A percentile compares a stretch with the other conserved stretches of the same genome.
These are phyloP conservation scores for Platycheirus rosarum DNA, from an alignment of 2,888 invertebrate genomes.

Conservation along the genomic window DNA sequence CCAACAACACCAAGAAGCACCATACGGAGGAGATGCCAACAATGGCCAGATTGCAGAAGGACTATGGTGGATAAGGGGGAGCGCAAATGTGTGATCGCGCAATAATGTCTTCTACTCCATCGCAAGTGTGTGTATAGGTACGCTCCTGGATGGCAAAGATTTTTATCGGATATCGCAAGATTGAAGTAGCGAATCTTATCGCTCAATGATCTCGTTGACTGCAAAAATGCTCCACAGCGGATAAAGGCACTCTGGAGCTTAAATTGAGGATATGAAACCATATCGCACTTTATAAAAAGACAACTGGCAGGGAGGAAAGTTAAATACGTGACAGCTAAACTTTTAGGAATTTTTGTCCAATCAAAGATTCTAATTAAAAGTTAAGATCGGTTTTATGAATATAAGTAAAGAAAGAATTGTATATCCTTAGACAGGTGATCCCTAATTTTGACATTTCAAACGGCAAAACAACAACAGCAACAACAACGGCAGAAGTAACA, in stretches of 20 bases:
- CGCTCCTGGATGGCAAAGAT: constrained; percentile 51
- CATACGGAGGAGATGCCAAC: constrained; percentile 20
- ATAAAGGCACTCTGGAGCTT: constrained; percentile 54
- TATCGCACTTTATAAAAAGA: constrained; percentile 54
- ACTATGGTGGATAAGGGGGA: constrained; percentile 32
- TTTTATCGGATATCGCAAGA: constrained; percentile 68
- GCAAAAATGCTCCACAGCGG: constrained; percentile 68
- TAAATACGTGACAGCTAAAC: constrained; percentile 51
- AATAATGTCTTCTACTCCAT: constrained; percentile 61
- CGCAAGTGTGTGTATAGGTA: constrained; percentile 66
- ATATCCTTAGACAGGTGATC: too few relatives aligned
- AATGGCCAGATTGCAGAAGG: constrained; percentile 11
- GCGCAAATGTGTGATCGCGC: constrained; percentile 51
- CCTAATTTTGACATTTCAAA: too few relatives aligned
- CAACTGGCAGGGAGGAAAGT: too few relatives aligned
- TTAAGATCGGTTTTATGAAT: too few relatives aligned
- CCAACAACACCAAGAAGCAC: neutral
- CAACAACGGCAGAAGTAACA: too few relatives aligned
- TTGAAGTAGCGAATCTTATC: constrained; percentile 74
- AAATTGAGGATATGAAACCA: constrained; percentile 58
- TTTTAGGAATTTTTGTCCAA: constrained; percentile 25
- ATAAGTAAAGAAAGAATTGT: too few relatives aligned
- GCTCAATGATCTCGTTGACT: constrained; percentile 73
- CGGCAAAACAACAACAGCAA: too few relatives aligned
- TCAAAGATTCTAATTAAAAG: too few relatives aligned